phyloP scores from a whole-genome alignment of 2,888 invertebrate species.

The Ectemnius lituratus region DNA sequence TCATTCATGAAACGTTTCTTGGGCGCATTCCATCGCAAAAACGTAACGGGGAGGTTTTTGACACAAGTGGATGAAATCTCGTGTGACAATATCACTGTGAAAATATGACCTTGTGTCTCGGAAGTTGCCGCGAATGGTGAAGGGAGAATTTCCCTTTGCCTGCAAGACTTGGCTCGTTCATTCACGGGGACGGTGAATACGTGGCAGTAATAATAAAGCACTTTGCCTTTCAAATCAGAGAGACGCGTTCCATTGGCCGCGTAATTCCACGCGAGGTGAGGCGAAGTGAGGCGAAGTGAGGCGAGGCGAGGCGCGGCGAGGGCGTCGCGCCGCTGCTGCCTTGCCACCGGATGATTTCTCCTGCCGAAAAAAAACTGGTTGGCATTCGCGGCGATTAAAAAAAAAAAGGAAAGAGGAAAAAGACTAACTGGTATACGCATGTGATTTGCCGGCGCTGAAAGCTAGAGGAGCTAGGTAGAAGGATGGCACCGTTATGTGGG shows the following conservation, averaged over 20 bases:
- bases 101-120: neutral
- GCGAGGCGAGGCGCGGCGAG: constrained; percentile 17
- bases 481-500: neutral
- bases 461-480: neutral
- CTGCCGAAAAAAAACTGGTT: constrained; percentile 56
- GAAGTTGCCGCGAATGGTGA: neutral
- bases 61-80: neutral
- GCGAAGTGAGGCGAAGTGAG: constrained; percentile 21
- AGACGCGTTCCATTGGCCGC: constrained; percentile 15
- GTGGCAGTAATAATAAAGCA: neutral
- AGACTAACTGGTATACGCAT: constrained; percentile 47
- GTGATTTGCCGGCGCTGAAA: constrained; percentile 14
- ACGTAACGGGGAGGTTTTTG: no score
- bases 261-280: constrained; percentile 17
- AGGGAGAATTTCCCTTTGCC: neutral
- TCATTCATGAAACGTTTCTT: constrained; percentile 33
- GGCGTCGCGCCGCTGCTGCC: constrained; percentile 67
- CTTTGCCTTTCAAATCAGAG: constrained; percentile 27
- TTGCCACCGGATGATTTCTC: constrained; percentile 57
- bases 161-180: neutral
- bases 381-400: constrained; percentile 13
- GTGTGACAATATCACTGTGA: neutral
- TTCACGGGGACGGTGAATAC: neutral
- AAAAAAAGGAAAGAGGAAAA: constrained; percentile 11
- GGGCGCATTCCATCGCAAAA: neutral